These are phyloP conservation scores for Galaxias olidus DNA, from an alignment of 2,797 vertebrate genomes.

Conservation along the genomic window DNA sequence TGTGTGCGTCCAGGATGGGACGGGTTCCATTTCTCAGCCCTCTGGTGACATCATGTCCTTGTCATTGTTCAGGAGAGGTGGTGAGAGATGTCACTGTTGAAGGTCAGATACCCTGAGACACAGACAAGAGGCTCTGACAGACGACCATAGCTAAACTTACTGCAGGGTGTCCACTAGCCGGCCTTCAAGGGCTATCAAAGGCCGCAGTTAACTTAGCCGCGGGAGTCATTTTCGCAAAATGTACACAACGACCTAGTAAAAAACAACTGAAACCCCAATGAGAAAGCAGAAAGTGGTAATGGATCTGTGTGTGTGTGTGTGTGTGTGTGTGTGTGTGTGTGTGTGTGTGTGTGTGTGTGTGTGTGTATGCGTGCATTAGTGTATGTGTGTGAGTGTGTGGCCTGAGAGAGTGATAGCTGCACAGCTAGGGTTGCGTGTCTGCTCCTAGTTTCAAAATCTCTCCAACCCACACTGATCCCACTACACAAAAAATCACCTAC, in stretches of 20 bases:
- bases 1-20: constrained; percentile 13
- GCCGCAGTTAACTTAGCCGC: too few species aligned
- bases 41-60: constrained; percentile 53
- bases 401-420: constrained; percentile 48
- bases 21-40: constrained; percentile 56
- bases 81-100: constrained; percentile 60
- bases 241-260: too few species aligned
- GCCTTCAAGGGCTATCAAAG: too few species aligned
- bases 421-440: constrained; percentile 40
- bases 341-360: constrained; percentile 23
- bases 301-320: constrained; percentile 16
- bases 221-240: too few species aligned
- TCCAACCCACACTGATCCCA: not conserved
- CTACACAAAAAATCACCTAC: constrained; percentile 46
- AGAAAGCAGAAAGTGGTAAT: too few species aligned
- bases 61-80: constrained; percentile 44
- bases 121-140: too few species aligned
- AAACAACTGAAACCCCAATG: too few species aligned
- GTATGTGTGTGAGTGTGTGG: too few species aligned
- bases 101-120: constrained; percentile 55
- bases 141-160: too few species aligned
- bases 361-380: too few species aligned
- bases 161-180: too few species aligned
- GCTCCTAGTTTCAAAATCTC: constrained; percentile 35
- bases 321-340: constrained; percentile 22